Evolutionary conservation across 2,113 vertebrate species (phyloP), one percentile per base, ranked within the genome.

Genomic region (Heterotis niloticus): DNA sequence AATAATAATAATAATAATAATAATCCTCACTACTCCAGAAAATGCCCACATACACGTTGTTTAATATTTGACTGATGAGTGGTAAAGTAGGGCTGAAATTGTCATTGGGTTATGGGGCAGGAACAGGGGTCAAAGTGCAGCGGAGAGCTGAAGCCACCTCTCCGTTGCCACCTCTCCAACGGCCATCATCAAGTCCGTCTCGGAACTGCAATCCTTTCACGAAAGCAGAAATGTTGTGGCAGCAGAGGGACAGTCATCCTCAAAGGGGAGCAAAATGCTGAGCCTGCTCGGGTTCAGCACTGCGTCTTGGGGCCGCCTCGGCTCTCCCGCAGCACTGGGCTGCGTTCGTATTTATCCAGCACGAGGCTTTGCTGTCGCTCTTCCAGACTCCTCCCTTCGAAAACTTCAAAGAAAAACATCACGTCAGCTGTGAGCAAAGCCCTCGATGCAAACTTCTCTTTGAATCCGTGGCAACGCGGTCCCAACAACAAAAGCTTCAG

Each of bases 311-410:
- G 2, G 34, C 34, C 34, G 34, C 34, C 34, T 4, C 0, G 18
- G 56, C 62, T 72, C 44, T 79, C 54, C 29, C 57, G 10, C 60
- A 56, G 56, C n/a, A 23, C 60, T 66, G 52, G n/a, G n/a, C 23
- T 10, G 20, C 71, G 44, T 71, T 23, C 44, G 71, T 72, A 71
- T 79, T 72, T 79, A 71, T 64, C 62, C 29, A 79, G 1, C 11
- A 12, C 28, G 26, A 26, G 16, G 67, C 29, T 12, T 64, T 60
- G 59, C 23, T 79, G 56, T 28, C 60, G n/a, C 23, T 1, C 73
- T 60, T 28, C 34, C 60, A 74, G 57, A 51, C 29, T 65, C 13
- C 78, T 65, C 70, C 69, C 78, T 73, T 60, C 69, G 64, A n/a
- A 65, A 56, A 71, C 59, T 64, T 26, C 29, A 72, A 79, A 79